Evolutionary conservation across 2,797 vertebrate genomes (phyloP).

Genomic region (Karalla daura): DNA sequence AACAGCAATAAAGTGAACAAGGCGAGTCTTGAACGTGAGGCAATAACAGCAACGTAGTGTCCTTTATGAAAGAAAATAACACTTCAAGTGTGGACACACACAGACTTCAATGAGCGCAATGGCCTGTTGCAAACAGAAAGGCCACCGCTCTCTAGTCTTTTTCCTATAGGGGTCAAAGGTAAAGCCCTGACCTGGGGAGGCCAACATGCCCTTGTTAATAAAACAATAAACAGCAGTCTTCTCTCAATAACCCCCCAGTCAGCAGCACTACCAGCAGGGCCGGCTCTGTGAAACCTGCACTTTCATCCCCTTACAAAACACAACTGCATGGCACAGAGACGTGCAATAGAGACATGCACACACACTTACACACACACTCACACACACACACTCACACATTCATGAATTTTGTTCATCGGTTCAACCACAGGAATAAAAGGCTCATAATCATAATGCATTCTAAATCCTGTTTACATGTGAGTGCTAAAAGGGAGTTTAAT

Average conservation of each 20-base stretch:
- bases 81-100: constrained; percentile 37
- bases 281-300: constrained; percentile 40
- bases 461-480: constrained; percentile 38
- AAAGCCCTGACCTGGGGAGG: constrained; percentile 76
- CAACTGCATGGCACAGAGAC: constrained; percentile 16
- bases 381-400: not conserved
- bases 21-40: constrained; percentile 3
- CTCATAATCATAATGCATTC: constrained; percentile 11
- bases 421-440: constrained; percentile 9
- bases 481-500: constrained; percentile 58
- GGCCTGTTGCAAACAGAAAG: constrained; percentile 55
- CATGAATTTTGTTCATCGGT: constrained; percentile 20
- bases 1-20: constrained; percentile 4
- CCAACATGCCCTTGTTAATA: constrained; percentile 83
- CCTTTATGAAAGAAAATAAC: constrained; percentile 16
- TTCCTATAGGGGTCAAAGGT: constrained; percentile 75
- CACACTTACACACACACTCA: not conserved
- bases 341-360: not conserved
- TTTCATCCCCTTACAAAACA: constrained; percentile 52
- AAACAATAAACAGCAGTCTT: constrained; percentile 84
- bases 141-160: constrained; percentile 53
- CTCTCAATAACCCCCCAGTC: constrained; percentile 59
- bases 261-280: constrained; percentile 43
- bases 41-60: constrained; percentile 20
- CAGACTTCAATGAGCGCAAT: constrained; percentile 56